Conservation (phyloP, 2,113 vertebrate species). For the Sinocyclocheilus anshuiensis region DNA sequence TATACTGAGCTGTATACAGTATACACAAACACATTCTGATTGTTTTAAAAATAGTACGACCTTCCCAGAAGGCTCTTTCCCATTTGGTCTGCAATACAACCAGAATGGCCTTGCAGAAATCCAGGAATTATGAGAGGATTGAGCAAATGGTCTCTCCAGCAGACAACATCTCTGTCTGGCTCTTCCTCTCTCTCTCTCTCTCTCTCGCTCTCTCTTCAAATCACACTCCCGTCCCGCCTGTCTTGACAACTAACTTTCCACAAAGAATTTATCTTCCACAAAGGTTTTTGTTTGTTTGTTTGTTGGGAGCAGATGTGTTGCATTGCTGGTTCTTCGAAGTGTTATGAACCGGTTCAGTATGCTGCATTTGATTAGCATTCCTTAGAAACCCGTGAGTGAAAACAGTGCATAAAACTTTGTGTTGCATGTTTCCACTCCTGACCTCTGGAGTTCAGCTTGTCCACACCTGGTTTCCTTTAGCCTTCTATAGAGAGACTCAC, state of each 20-base stretch:
- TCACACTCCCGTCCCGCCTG: not conserved
- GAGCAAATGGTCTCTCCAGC: slow-evolving; percentile 66
- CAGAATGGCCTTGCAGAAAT: slow-evolving; percentile 58
- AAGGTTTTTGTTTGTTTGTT: slow-evolving; percentile 63
- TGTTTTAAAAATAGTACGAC: not conserved
- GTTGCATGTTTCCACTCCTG: slow-evolving; percentile 69
- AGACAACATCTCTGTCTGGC: slow-evolving; percentile 44
- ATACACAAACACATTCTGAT: not conserved
- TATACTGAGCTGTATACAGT: not conserved
- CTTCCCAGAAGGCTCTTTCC: slow-evolving; percentile 62
- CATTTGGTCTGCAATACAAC: slow-evolving; percentile 67
- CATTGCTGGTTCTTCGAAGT: slow-evolving; percentile 54
- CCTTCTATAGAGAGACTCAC: slow-evolving; percentile 43
- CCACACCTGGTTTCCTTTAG: slow-evolving; percentile 75
- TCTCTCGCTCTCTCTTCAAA: slow-evolving; percentile 3
- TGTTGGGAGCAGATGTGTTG: slow-evolving; percentile 52
- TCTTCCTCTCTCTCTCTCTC: slow-evolving; percentile 10
- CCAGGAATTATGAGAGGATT: slow-evolving; percentile 69
- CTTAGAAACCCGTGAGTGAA: slow-evolving; percentile 6
- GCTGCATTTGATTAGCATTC: slow-evolving; percentile 23
- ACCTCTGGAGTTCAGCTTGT: slow-evolving; percentile 61
- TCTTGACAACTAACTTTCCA: slow-evolving; percentile 29
- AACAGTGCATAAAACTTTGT: slow-evolving; percentile 38
- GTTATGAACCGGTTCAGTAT: slow-evolving; percentile 59
- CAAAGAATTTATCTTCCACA: slow-evolving; percentile 40